These are phyloP conservation scores for Labeo catla DNA, from an alignment of 2,113 vertebrate genomes.

Conservation along the genomic window DNA sequence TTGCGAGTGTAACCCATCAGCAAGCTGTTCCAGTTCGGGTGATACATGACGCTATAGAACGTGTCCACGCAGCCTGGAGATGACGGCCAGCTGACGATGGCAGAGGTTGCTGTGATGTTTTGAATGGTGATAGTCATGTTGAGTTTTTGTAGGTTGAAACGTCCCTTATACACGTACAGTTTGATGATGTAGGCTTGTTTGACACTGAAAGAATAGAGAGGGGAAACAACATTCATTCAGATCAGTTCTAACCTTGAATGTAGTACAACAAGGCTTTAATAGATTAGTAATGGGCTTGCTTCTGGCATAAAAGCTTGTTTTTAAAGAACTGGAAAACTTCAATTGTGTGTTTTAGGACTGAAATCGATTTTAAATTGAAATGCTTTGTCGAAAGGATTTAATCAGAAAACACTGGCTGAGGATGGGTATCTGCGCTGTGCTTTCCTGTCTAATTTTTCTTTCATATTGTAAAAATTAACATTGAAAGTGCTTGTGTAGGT, in stretches of 20 bases:
- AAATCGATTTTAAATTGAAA: neutral
- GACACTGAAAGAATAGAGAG: slow-evolving; percentile 4
- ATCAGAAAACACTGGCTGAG: neutral
- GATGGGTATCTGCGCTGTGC: neutral
- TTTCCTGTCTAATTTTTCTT: neutral
- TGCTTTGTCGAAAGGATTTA: neutral
- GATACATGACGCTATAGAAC: slow-evolving; percentile 90
- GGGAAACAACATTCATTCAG: neutral
- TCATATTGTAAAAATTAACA: neutral
- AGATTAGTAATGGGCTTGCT: neutral
- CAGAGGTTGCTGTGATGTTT: slow-evolving; percentile 82
- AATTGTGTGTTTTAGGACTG: neutral
- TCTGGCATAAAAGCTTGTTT: neutral
- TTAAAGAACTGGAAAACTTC: neutral
- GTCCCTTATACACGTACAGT: neutral
- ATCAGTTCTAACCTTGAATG: neutral
- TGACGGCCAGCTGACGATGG: slow-evolving; percentile 80
- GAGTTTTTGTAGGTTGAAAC: neutral
- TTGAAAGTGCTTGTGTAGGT: neutral
- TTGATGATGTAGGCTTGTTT: neutral
- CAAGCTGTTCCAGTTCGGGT: slow-evolving; percentile 85
- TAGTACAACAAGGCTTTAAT: neutral
- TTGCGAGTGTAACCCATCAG: slow-evolving; percentile 81
- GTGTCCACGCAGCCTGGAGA: slow-evolving; percentile 78
- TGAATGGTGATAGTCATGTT: slow-evolving; percentile 79